These are phyloP conservation scores for Eilema sororculum DNA, from an alignment of 2,888 invertebrate species.

Conservation along the genomic window DNA sequence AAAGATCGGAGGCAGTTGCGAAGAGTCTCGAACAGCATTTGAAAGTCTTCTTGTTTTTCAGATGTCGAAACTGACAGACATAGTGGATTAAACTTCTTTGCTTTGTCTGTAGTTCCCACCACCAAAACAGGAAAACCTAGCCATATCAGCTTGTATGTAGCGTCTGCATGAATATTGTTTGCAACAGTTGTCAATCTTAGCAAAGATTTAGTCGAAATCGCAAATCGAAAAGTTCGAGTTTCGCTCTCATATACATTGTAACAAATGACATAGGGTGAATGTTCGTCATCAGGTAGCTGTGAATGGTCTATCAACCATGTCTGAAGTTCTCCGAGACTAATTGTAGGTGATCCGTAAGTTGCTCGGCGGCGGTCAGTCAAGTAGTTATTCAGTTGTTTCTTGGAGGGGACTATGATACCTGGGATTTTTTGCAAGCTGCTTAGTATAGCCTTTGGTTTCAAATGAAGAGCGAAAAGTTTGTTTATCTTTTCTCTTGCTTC, in stretches of 20 bases:
- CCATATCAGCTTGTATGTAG: slow-evolving; percentile 28
- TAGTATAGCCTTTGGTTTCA: slow-evolving; percentile 31
- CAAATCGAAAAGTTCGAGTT: slow-evolving; percentile 21
- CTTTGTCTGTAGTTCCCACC: slow-evolving; percentile 4
- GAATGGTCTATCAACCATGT: slow-evolving; percentile 17
- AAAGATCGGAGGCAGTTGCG: no score
- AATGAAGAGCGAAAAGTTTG: slow-evolving; percentile 24
- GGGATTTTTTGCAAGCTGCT: slow-evolving; percentile 17
- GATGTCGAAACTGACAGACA: slow-evolving; percentile 32
- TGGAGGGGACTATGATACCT: slow-evolving; percentile 25
- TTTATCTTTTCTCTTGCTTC: slow-evolving; percentile 27
- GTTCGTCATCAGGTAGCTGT: slow-evolving; percentile 23
- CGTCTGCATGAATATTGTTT: slow-evolving; percentile 28
- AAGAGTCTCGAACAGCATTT: no score
- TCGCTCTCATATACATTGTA: slow-evolving; percentile 22
- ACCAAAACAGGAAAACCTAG: no score
- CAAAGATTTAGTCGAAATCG: slow-evolving; percentile 21
- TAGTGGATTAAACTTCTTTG: slow-evolving; percentile 34
- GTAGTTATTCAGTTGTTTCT: slow-evolving; percentile 29
- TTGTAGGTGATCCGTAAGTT: slow-evolving; percentile 23
- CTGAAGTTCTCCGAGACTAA: slow-evolving; percentile 28
- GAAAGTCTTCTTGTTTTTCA: slow-evolving; percentile 18
- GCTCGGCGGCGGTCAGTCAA: slow-evolving; percentile 25
- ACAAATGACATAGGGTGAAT: slow-evolving; percentile 25
- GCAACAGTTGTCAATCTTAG: slow-evolving; percentile 25